Evolutionary conservation across 2,113 vertebrate genomes (phyloP).

Genomic region (Tympanuchus pallidicinctus): DNA sequence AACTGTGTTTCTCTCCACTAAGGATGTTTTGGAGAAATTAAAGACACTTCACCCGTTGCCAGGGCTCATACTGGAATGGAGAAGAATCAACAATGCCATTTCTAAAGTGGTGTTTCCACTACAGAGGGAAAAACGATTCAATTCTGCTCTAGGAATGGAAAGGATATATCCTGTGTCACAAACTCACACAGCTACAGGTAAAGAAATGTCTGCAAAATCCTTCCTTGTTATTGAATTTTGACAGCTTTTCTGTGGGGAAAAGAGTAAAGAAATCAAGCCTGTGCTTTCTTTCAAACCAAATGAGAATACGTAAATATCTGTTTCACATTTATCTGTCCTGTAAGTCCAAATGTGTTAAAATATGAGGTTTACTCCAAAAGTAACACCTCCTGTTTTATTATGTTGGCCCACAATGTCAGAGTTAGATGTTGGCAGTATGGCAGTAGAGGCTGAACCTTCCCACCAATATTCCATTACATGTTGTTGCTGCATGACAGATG

Average conservation of each 20-base stretch:
- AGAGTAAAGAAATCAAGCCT: neutral
- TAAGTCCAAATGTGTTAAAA: neutral
- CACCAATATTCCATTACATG: neutral
- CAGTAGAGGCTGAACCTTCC: neutral
- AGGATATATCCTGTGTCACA: conserved; percentile 92
- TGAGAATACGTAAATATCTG: neutral
- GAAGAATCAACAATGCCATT: conserved; percentile 93
- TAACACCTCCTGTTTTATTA: neutral
- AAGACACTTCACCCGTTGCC: conserved; percentile 89
- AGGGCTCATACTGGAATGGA: conserved; percentile 94
- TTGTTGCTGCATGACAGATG: neutral
- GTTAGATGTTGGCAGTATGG: neutral
- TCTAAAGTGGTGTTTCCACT: conserved; percentile 95
- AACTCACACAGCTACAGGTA: conserved; percentile 96
- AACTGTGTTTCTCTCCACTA: conserved; percentile 40
- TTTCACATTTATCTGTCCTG: neutral
- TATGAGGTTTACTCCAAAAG: neutral
- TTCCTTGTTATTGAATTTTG: neutral
- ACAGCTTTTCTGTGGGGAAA: neutral
- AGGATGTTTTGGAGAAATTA: conserved; percentile 94
- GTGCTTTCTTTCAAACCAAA: neutral
- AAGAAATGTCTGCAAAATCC: neutral
- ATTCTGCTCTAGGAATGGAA: conserved; percentile 88
- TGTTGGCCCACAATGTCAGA: neutral
- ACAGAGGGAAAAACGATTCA: conserved; percentile 87